These are phyloP conservation scores for Hyla sarda DNA, from an alignment of 2,113 vertebrate genomes.

Conservation along the genomic window DNA sequence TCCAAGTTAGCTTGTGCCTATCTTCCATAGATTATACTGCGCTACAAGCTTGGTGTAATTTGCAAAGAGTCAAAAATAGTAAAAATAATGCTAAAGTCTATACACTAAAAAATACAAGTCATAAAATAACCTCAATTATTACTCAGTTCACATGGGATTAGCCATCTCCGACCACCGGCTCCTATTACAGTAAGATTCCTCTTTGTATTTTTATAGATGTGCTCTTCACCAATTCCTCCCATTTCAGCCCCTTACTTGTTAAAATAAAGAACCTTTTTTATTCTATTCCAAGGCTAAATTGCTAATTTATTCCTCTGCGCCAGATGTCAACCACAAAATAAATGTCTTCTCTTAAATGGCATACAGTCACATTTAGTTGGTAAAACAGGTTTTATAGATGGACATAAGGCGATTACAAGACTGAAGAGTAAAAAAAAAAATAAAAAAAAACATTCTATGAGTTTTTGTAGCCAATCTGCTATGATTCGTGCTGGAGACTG, in stretches of 20 bases:
- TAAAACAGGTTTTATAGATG: conserved; percentile 52
- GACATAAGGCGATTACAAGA: conserved; percentile 54
- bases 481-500: neutral
- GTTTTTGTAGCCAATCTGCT: conserved; percentile 37
- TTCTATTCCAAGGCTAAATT: conserved; percentile 36
- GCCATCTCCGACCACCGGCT: neutral
- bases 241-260: conserved; percentile 25
- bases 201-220: neutral
- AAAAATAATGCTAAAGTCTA: too few species aligned
- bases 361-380: conserved; percentile 42
- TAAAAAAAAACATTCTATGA: neutral
- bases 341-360: conserved; percentile 39
- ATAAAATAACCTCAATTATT: neutral
- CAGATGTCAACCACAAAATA: conserved; percentile 56
- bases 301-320: conserved; percentile 54
- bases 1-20: too few species aligned
- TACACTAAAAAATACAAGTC: too few species aligned
- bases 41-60: too few species aligned
- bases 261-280: conserved; percentile 51
- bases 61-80: too few species aligned
- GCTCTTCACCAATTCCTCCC: neutral
- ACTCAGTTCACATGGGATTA: too few species aligned
- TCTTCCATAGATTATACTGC: too few species aligned
- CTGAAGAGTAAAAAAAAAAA: neutral
- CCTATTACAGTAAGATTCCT: neutral